A percentile compares a stretch with the other conserved stretches of the same genome.
Conservation (phyloP, 2,888 invertebrate genomes). For the Ormyrus thymus region DNA sequence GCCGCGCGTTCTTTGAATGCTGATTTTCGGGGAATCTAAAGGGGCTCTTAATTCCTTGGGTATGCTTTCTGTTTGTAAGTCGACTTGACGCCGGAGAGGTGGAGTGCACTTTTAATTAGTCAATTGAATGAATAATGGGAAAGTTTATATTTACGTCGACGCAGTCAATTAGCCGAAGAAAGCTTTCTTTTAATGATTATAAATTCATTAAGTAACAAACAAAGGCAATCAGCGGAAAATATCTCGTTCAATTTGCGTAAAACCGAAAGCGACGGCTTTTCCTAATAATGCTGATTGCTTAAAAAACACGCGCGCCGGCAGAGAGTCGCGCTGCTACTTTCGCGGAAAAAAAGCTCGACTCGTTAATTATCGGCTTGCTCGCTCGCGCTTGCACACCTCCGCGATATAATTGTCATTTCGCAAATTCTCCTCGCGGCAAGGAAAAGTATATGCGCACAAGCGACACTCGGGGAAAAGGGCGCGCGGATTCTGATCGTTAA, state of each 20-base stretch:
- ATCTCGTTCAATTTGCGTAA: background rate
- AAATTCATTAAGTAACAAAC: background rate
- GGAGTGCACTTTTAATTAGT: too few species aligned
- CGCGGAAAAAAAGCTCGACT: slow-evolving; percentile 14
- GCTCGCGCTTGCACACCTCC: too few species aligned
- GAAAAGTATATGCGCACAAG: background rate
- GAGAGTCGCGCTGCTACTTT: slow-evolving; percentile 30
- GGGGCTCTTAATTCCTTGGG: too few species aligned
- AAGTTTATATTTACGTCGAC: too few species aligned
- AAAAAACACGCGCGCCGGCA: background rate
- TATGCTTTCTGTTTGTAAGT: too few species aligned
- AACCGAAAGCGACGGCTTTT: background rate
- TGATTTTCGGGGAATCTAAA: too few species aligned
- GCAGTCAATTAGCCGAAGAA: too few species aligned
- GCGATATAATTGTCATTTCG: slow-evolving; percentile 48
- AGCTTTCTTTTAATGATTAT: too few species aligned
- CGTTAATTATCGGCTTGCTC: slow-evolving; percentile 42
- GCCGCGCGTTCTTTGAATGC: background rate
- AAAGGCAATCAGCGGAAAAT: too few species aligned
- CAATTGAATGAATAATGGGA: too few species aligned
- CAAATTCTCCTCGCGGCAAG: slow-evolving; percentile 13
- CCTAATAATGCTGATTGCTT: slow-evolving; percentile 25
- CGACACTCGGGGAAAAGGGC: too few species aligned
- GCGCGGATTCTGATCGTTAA: background rate
- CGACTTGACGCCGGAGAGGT: too few species aligned